Percentiles rank a stretch among this genome's conserved stretches.
These are phyloP conservation scores for Alviniconcha strummeri DNA, from an alignment of 2,888 invertebrate genomes.

Conservation along the genomic window DNA sequence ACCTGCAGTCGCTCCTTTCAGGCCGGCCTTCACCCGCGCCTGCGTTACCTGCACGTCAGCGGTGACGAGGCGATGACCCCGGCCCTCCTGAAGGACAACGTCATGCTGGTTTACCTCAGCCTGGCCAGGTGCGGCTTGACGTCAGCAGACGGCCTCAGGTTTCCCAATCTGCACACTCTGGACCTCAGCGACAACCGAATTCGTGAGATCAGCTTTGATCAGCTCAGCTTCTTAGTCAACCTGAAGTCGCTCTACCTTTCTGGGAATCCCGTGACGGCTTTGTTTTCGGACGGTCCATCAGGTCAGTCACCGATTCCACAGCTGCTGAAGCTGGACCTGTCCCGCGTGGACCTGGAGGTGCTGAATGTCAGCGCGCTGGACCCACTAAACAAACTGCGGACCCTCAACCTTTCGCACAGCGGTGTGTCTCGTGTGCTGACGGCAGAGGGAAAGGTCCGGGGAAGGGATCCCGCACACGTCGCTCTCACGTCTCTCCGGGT, in stretches of 20 bases:
- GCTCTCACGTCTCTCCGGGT: background rate
- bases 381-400: background rate
- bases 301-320: background rate
- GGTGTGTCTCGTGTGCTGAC: background rate
- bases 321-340: background rate
- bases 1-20: background rate
- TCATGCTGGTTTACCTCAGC: background rate
- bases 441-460: background rate
- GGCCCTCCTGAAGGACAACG: background rate
- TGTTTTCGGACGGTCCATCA: background rate
- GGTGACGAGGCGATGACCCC: background rate
- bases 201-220: background rate
- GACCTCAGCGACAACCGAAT: background rate
- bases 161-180: background rate
- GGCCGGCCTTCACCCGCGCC: background rate
- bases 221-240: background rate
- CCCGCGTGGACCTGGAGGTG: background rate
- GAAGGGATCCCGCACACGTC: background rate
- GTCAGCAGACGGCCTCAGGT: background rate
- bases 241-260: background rate
- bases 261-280: background rate
- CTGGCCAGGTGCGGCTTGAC: background rate
- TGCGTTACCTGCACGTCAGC: background rate
- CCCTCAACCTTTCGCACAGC: background rate
- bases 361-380: background rate